A percentile compares a stretch with the other conserved stretches of the same genome.
Conservation (phyloP, 2,113 vertebrate species). For the Oplegnathus fasciatus region DNA sequence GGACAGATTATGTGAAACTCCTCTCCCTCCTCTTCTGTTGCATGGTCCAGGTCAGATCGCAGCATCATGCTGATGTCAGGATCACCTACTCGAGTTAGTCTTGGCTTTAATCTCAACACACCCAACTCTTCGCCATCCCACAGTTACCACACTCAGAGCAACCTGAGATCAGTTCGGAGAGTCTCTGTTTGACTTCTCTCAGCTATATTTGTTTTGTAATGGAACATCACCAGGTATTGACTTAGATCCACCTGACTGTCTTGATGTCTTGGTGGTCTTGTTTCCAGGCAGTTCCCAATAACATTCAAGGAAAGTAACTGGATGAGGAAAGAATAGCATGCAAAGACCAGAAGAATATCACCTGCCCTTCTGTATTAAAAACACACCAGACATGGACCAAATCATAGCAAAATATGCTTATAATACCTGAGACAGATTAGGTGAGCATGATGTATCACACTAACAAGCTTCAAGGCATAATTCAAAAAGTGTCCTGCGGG, state of each 20-base stretch:
- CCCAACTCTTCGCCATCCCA: constrained; percentile 29
- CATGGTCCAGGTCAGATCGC: constrained; percentile 37
- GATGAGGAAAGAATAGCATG: not conserved
- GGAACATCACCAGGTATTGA: constrained; percentile 59
- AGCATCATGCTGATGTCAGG: constrained; percentile 51
- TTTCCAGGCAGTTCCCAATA: constrained; percentile 39
- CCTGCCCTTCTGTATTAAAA: not conserved
- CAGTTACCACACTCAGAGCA: constrained; percentile 38
- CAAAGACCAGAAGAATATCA: not conserved
- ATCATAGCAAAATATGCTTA: not conserved
- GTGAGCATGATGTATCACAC: not conserved
- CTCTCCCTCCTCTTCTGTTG: constrained; percentile 17
- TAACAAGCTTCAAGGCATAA: not conserved
- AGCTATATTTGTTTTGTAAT: constrained; percentile 64
- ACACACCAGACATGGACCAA: not conserved
- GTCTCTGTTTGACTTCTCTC: constrained; percentile 63
- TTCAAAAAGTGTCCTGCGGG: not conserved
- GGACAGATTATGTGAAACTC: not conserved
- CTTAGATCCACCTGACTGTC: constrained; percentile 46
- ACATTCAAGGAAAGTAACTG: constrained; percentile 32
- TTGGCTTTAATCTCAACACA: constrained; percentile 65
- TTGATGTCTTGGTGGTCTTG: constrained; percentile 12
- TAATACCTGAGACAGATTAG: not conserved
- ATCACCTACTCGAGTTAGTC: constrained; percentile 65
- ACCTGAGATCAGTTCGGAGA: constrained; percentile 41